phyloP scores from a whole-genome alignment of 2,888 invertebrate genomes.

The Dorcus hopei region DNA sequence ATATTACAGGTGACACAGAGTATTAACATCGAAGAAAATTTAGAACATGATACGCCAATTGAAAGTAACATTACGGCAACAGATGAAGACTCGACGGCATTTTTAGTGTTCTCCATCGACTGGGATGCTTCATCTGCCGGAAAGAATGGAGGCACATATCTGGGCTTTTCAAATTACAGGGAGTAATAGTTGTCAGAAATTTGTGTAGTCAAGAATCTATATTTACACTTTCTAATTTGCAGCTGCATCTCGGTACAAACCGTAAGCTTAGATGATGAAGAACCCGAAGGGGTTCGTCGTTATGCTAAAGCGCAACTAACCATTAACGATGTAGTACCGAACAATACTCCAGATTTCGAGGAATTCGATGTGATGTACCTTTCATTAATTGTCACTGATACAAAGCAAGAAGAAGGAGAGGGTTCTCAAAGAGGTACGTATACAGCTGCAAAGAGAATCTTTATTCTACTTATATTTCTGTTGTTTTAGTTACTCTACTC shows the following conservation, averaged over 20 bases:
- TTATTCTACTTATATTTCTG: too few species aligned
- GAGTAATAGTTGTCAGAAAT: neutral
- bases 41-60: conserved; percentile 46
- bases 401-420: conserved; percentile 51
- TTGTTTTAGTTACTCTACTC: conserved; percentile 54
- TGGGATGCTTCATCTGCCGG: conserved; percentile 58
- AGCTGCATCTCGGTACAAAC: conserved; percentile 40
- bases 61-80: conserved; percentile 51
- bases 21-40: conserved; percentile 57
- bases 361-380: conserved; percentile 59
- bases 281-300: neutral
- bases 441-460: too few species aligned
- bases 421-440: conserved; percentile 52
- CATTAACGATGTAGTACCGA: conserved; percentile 9
- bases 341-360: conserved; percentile 52
- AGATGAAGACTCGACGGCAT: conserved; percentile 60
- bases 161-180: conserved; percentile 44
- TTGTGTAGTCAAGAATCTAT: neutral
- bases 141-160: conserved; percentile 46
- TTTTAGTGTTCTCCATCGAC: conserved; percentile 56
- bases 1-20: neutral
- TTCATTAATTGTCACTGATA: conserved; percentile 53
- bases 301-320: conserved; percentile 4
- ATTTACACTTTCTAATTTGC: conserved; percentile 15
- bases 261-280: neutral